Base-by-base conservation (phyloP, 2,113 vertebrate species). In the Dasypus novemcinctus region DNA sequence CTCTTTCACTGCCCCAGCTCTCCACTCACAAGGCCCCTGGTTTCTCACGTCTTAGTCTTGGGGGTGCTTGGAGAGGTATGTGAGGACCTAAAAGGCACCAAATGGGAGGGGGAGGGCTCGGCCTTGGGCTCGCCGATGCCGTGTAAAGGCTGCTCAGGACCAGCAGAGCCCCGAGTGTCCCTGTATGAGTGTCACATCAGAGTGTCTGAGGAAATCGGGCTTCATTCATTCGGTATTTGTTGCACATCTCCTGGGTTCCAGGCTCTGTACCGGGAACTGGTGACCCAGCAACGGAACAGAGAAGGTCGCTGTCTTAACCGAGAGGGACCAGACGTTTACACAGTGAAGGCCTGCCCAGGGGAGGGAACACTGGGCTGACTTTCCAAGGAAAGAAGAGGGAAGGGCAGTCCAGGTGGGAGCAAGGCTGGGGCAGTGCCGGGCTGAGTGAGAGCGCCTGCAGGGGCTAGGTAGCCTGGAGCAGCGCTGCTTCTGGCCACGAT, bases 401-500 rank as follows among this genome's bases (percentile, higher is more conserved):
- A 79, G 41, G 46, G 33, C 31, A 11, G 76, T 38, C 36, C 46
- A 59, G 82, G 41, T 23, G 38, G 61, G 61, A 64, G 29, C 66
- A 29, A 75, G 79, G 38, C 63, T 8, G 31, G 57, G 29, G 27
- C 41, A 57, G 87, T 49, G 21, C 10, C 41, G 41, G 85, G 64
- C 13, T 21, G 14, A n/a, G 6, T 6, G 33, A 17, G 12, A n/a
- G 36, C 43, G 33, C 17, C 0, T 0, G 29, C 3, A 54, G 43
- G 52, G 12, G 57, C 29, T 6, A 23, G 57, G 36, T 38, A 38
- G 18, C 41, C 43, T 78, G 7, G 7, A 5, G 84, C 25, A n/a
- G 12, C 27, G 31, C 57, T 43, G 82, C 43, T 76, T 43, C 90
- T 83, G 87, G 23, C 29, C 54, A 18, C 1, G 5, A 79, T 15